Base-by-base conservation (phyloP, 2,113 vertebrate genomes). In the Grus americana region DNA sequence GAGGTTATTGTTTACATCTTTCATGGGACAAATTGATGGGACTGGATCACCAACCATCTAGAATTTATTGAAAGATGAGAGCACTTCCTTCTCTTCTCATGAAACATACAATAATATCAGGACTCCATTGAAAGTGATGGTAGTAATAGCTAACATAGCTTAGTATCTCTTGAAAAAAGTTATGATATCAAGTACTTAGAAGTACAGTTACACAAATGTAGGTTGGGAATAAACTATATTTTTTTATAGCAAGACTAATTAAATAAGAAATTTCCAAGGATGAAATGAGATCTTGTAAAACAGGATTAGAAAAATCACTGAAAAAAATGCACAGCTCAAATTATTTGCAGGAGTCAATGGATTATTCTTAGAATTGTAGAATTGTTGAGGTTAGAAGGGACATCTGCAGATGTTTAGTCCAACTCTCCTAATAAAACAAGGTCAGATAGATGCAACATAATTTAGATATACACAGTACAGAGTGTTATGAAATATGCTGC, bases 1-100 rank as follows among this genome's bases (percentile, higher is more conserved):
- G 9, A n/a, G 6, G 7, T 46, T 9, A 20, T 1, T 75, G 22
- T 76, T 73, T 76, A 44, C 0, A 0, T 12, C 21, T 87, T 76
- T 61, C 5, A 20, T 6, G n/a, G 16, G 14, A 80, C 18, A 73
- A 58, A 80, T 15, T 26, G 10, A 10, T 34, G 15, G 11, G 13
- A 29, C 9, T 40, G 3, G 6, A 71, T 52, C 13, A 88, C 11
- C 27, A 65, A 4, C 10, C 1, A 46, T 23, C 11, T 30, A 38
- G 47, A 88, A n/a, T 49, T 40, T 88, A 8, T 40, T 54, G 30
- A 52, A 72, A 27, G 8, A 30, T 30, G 13, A 32, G 12, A 30
- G 2, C 4, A 29, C 2, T 59, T 68, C 6, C 5, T 5, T 36
- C 9, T 59, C 11, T 78, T 52, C 84, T 17, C 9, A 50, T 50